Evolutionary conservation across 2,113 vertebrate genomes (phyloP).

Genomic region (Megaceryle maxima): DNA sequence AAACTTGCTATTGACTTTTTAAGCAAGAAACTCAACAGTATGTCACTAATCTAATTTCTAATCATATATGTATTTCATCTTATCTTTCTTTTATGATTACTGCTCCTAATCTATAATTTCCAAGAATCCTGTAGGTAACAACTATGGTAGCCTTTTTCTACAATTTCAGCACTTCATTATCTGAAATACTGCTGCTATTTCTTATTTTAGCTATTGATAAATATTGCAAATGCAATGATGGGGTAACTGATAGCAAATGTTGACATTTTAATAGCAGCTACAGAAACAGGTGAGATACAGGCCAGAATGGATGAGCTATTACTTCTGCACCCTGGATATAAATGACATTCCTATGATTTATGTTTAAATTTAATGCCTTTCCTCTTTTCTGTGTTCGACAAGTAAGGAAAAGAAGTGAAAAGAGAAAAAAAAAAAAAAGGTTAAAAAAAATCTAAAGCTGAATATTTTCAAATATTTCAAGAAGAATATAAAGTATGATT

Average conservation of each 20-base stretch:
- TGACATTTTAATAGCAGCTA: constrained; percentile 4
- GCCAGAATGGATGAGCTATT: neutral
- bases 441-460: neutral
- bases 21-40: neutral
- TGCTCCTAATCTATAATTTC: neutral
- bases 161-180: neutral
- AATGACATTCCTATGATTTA: neutral
- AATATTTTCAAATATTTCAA: neutral
- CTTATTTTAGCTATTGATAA: neutral
- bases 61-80: neutral
- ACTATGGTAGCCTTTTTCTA: neutral
- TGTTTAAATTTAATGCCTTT: neutral
- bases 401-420: neutral
- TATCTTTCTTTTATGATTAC: neutral
- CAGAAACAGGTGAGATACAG: neutral
- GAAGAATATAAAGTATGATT: neutral
- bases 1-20: neutral
- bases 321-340: neutral
- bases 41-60: neutral
- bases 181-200: neutral
- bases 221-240: neutral
- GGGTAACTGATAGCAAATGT: neutral
- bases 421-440: neutral
- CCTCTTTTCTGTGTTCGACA: neutral
- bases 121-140: neutral